A percentile compares a stretch with the other conserved stretches of the same genome.
Evolutionary conservation across 2,888 invertebrate species (phyloP).

Genomic region (Calliopum simillimum): DNA sequence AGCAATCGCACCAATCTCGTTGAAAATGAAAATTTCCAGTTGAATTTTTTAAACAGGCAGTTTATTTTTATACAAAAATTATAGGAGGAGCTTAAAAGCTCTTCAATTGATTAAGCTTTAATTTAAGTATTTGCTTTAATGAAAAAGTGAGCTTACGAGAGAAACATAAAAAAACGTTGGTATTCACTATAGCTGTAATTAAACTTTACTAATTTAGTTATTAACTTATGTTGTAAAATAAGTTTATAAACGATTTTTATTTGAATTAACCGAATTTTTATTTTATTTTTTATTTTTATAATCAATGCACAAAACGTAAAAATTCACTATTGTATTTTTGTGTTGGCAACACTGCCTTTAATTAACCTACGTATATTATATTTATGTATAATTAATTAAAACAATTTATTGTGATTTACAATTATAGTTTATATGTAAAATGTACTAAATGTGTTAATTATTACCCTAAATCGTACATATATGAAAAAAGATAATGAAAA

Average conservation of each 20-base stretch:
- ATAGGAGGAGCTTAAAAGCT: conserved; percentile 13
- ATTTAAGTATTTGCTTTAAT: not conserved
- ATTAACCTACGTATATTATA: conserved; percentile 27
- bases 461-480: not conserved
- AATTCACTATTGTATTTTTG: conserved; percentile 3
- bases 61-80: conserved; percentile 25
- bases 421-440: conserved; percentile 32
- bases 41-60: not conserved
- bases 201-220: conserved; percentile 18
- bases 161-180: not conserved
- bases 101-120: conserved; percentile 14
- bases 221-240: not conserved
- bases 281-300: conserved; percentile 7
- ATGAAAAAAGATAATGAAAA: conserved; percentile 25
- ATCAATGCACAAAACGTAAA: not conserved
- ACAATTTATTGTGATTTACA: conserved; percentile 39
- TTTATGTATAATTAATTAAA: not conserved
- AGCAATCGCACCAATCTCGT: conserved; percentile 5
- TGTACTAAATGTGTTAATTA: not conserved
- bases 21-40: conserved; percentile 1
- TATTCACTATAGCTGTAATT: conserved; percentile 20
- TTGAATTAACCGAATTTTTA: not conserved
- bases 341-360: conserved; percentile 40
- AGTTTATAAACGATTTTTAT: not conserved
- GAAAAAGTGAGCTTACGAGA: not conserved